Evolutionary conservation across 2,888 invertebrate species (phyloP), one percentile per base, ranked within the genome.

Genomic region (Capitulum mitella): DNA sequence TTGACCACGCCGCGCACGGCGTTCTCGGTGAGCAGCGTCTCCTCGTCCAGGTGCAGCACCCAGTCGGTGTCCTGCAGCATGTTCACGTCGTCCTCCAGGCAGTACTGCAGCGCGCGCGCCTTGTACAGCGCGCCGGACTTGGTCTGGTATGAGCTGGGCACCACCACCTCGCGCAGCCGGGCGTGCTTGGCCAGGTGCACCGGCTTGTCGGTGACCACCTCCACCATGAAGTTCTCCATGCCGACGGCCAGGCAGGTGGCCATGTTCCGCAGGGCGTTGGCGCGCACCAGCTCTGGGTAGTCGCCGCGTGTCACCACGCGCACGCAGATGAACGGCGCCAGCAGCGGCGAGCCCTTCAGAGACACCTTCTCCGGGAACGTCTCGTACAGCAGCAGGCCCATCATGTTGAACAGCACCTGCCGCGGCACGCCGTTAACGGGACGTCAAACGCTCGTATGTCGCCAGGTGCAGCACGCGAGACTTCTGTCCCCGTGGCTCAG

Each of bases 21-120:
- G 85, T 97, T 95, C 84, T 95, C 95, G 12, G 97, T 97, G 46
- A 98, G 87, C 78, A 98, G 87, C 0, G 98, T 98, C 86, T 98
- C 98, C 87, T 98, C 98, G 86, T 98, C 98, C 80, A 98, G 88
- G 87, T 98, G 98, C n/a, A 96, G 95, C 84, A 98, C 92, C 97
- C 97, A 98, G 85, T 97, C 97, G 82, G 90, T 91, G 84, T 95
- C 95, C 78, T 91, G 91, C 77, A 97, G 81, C 43, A 83, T 88
- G 86, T 96, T 97, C 1, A 97, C 92, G 84, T 91, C 91, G 83
- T 93, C 93, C 87, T 98, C 97, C 79, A 97, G 88, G 84, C 97
- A 97, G 86, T 97, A 98, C 85, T 98, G 98, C 78, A 98, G 87
- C 37, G 98, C 98, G 82, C 97, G 89, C 0, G 97, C 93, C 86